Base-by-base conservation (phyloP, 2,888 invertebrate genomes). In the Fragum whitleyi region DNA sequence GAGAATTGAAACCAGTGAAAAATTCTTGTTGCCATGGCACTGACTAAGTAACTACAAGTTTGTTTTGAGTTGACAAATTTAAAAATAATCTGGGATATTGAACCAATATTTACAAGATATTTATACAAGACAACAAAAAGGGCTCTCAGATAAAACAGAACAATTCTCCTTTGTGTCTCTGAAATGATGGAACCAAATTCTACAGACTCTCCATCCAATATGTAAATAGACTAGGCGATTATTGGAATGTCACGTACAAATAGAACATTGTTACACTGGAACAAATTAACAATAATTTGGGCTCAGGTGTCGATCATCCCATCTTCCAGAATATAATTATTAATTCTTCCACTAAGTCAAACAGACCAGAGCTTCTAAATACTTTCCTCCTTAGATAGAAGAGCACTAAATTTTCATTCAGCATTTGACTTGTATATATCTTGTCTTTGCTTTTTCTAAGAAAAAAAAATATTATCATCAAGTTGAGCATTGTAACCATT, bases 221-320 rank as follows among this genome's bases (percentile, higher is more conserved):
- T 36, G 32, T 36, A 36, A 65, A 65, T 65, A 65, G 65, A 39
- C 42, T 65, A 36, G 32, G 3, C 36, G 19, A 42, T 65, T 65
- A 65, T 65, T 65, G 42, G 65, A 39, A 39, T 65, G 65, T 65
- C 65, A 65, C 39, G 65, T 65, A 39, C 65, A 65, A 65, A 65
- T 65, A 65, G 11, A 65, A 65, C 65, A 65, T 21, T 65, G 65
- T 65, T 42, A 42, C 65, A 65, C 32, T 36, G 42, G 36, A 39
- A 65, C 65, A 65, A 65, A 65, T 65, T 65, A 65, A 65, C 65
- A 65, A 65, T 65, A 65, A 65, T 65, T 65, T 65, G 65, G 65
- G 65, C 65, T 65, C 65, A 65, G 65, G 65, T 65, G 65, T 19
- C 65, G 65, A 65, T 65, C 39, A 65, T 21, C 65, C 42, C 39